A percentile compares a stretch with the other conserved stretches of the same genome.
Conservation (phyloP, 2,797 vertebrate species). For the Natrix natrix region DNA sequence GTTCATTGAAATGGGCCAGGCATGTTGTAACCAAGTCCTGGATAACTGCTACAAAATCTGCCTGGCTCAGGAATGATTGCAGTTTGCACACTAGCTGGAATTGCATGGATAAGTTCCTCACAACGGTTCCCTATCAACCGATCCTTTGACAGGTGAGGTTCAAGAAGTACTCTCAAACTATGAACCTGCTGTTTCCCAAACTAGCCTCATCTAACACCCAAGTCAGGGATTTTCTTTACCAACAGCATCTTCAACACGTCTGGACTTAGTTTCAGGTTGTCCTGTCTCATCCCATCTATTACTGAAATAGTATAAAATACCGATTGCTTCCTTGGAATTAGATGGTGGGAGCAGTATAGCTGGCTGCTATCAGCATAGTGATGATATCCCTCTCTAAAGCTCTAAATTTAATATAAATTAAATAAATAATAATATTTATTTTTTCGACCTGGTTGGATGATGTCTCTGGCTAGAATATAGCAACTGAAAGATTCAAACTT, state of each 20-base stretch:
- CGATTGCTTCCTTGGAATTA: not conserved
- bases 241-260: not conserved
- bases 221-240: not conserved
- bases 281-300: not conserved
- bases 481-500: not conserved
- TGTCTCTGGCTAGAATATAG: not conserved
- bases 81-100: not conserved
- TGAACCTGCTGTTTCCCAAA: not conserved
- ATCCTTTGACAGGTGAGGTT: not conserved
- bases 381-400: not conserved
- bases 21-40: not conserved
- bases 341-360: not conserved
- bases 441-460: not conserved
- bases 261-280: not conserved
- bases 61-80: not conserved
- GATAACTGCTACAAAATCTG: not conserved
- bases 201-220: not conserved
- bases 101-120: not conserved
- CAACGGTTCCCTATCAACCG: not conserved
- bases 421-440: not conserved
- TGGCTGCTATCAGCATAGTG: not conserved
- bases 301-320: not conserved
- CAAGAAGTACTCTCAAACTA: not conserved
- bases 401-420: not conserved
- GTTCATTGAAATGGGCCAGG: not conserved